These are phyloP conservation scores for Diloba caeruleocephala DNA, from an alignment of 2,888 invertebrate species.

Conservation along the genomic window DNA sequence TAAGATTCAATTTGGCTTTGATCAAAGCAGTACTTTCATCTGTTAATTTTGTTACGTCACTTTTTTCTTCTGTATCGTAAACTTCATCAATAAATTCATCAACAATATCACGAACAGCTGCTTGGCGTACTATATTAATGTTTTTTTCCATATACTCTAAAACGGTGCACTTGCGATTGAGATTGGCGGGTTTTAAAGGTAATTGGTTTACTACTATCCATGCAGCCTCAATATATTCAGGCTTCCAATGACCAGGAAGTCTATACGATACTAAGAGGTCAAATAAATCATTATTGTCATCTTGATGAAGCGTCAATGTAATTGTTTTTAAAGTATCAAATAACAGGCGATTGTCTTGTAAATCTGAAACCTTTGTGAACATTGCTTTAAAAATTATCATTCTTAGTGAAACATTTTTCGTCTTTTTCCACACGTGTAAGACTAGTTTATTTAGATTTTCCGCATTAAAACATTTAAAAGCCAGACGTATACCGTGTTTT, in stretches of 20 bases:
- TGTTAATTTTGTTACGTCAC: conserved; percentile 9
- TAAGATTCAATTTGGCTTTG: conserved; percentile 58
- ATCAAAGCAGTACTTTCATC: conserved; percentile 36
- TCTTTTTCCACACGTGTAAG: conserved; percentile 62
- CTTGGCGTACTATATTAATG: conserved; percentile 55
- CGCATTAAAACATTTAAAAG: conserved; percentile 65
- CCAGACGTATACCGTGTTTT: conserved; percentile 71
- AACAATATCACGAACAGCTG: conserved; percentile 56
- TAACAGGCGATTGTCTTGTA: conserved; percentile 49
- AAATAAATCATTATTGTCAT: conserved; percentile 68
- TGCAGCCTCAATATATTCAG: conserved; percentile 55
- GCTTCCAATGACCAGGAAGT: conserved; percentile 55
- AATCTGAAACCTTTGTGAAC: conserved; percentile 54
- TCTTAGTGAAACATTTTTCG: conserved; percentile 68
- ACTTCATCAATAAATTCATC: conserved; percentile 56
- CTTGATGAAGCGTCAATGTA: conserved; percentile 59
- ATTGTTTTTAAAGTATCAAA: conserved; percentile 63
- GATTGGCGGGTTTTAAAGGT: conserved; percentile 54
- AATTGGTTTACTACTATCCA: conserved; percentile 65
- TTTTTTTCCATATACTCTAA: conserved; percentile 50
- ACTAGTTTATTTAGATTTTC: conserved; percentile 60
- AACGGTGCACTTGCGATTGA: conserved; percentile 49
- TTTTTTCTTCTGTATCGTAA: conserved; percentile 45
- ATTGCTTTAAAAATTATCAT: conserved; percentile 63
- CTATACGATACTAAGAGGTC: conserved; percentile 42